A percentile compares a stretch with the other conserved stretches of the same genome.
Evolutionary conservation across 2,797 vertebrate genomes (phyloP).

Genomic region (Tragopan temminckii): DNA sequence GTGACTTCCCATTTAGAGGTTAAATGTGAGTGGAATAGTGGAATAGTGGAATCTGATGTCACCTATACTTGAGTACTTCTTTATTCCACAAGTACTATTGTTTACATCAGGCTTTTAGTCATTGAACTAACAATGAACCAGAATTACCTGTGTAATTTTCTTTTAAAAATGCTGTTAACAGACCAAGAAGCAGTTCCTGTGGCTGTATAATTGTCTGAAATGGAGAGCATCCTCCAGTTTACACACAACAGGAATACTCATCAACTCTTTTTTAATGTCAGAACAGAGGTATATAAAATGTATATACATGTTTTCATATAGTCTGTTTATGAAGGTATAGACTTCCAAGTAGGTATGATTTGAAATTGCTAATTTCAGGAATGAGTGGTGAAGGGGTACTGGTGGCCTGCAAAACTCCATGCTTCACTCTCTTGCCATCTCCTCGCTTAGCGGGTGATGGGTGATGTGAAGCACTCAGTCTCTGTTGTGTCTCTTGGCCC

Average conservation of each 20-base stretch:
- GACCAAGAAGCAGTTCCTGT: neutral
- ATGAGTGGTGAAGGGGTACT: neutral
- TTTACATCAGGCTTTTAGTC: slow-evolving; percentile 13
- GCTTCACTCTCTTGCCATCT: neutral
- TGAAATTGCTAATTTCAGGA: neutral
- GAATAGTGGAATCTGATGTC: neutral
- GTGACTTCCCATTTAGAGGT: neutral
- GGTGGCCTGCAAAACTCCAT: neutral
- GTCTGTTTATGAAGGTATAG: accelerated
- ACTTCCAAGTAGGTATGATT: neutral
- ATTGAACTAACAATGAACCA: neutral
- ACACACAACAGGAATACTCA: neutral
- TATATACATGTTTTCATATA: neutral
- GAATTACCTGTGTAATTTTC: neutral
- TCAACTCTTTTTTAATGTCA: neutral
- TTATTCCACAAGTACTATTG: neutral
- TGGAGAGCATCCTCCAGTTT: neutral
- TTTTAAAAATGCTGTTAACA: neutral
- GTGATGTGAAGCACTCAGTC: neutral
- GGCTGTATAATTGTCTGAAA: neutral
- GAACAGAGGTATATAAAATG: neutral
- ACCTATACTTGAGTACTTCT: neutral
- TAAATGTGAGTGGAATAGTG: neutral
- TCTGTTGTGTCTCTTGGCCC: neutral
- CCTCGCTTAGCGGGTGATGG: too few relatives aligned